Conservation (phyloP, 2,113 vertebrate genomes). For the Scatophagus argus region DNA sequence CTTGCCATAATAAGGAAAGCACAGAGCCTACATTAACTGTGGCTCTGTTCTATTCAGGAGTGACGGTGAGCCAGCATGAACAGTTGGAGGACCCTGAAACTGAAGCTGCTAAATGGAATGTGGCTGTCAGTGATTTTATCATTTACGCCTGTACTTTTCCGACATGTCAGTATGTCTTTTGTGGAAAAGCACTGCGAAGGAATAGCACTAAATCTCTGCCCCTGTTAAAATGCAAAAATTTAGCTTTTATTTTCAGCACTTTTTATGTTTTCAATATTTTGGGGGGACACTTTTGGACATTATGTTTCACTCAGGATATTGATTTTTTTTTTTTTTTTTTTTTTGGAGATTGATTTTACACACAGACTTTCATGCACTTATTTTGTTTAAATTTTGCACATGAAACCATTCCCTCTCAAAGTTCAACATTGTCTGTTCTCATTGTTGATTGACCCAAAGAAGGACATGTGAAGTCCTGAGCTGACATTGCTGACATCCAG, state of each 20-base stretch:
- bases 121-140: background rate
- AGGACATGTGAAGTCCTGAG: constrained; percentile 36
- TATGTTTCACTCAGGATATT: constrained; percentile 43
- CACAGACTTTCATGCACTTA: constrained; percentile 46
- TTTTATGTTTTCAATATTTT: constrained; percentile 38
- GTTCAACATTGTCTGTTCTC: background rate
- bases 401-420: constrained; percentile 33
- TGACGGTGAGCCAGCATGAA: background rate
- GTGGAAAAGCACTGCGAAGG: constrained; percentile 11
- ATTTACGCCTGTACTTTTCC: background rate
- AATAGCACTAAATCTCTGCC: constrained; percentile 15
- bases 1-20: background rate
- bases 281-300: background rate
- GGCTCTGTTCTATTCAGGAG: background rate
- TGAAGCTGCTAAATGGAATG: constrained; percentile 1
- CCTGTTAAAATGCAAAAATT: constrained; percentile 10
- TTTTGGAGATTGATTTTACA: constrained; percentile 10
- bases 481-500: constrained; percentile 53
- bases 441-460: constrained; percentile 62
- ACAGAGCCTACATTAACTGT: background rate
- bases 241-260: constrained; percentile 49
- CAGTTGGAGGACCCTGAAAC: background rate
- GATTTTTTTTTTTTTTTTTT: too few species aligned
- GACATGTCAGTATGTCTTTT: background rate
- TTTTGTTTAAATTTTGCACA: constrained; percentile 63